These are phyloP conservation scores for Tetragnatha versicolor DNA, from an alignment of 1,140 invertebrate genomes.

Conservation along the genomic window DNA sequence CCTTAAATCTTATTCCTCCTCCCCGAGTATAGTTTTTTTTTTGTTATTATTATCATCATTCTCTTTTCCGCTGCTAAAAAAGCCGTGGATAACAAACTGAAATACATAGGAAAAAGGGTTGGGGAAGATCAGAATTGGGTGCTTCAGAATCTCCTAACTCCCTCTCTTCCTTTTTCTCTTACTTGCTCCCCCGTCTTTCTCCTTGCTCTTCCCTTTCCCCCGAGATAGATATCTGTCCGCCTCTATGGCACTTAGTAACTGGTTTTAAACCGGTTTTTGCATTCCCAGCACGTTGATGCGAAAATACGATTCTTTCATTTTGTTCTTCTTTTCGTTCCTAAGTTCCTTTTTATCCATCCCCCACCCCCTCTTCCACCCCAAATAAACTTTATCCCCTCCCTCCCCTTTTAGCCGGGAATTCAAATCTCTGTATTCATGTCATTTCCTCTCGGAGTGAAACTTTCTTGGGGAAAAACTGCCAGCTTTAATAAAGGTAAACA, in stretches of 20 bases:
- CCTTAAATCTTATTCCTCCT: not conserved
- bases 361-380: slow-evolving; percentile 13
- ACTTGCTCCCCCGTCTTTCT: slow-evolving; percentile 8
- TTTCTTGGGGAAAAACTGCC: slow-evolving; percentile 26
- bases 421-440: slow-evolving; percentile 53
- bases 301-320: slow-evolving; percentile 51
- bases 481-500: slow-evolving; percentile 52
- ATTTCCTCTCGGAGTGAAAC: slow-evolving; percentile 42
- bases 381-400: slow-evolving; percentile 43
- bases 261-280: slow-evolving; percentile 55
- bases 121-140: slow-evolving; percentile 37
- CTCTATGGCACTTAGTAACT: slow-evolving; percentile 52
- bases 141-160: slow-evolving; percentile 48
- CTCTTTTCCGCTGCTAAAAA: slow-evolving; percentile 36
- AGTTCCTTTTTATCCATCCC: not conserved
- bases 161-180: not conserved
- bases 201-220: slow-evolving; percentile 22
- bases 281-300: slow-evolving; percentile 54
- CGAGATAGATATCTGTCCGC: slow-evolving; percentile 51
- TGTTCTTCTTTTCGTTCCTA: slow-evolving; percentile 6
- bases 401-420: slow-evolving; percentile 11
- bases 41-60: not conserved
- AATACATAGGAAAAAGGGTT: slow-evolving; percentile 29
- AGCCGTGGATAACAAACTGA: slow-evolving; percentile 53
- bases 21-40: slow-evolving; percentile 16